A percentile compares a stretch with the other conserved stretches of the same genome.
phyloP scores from a whole-genome alignment of 2,113 vertebrate species.

The Bettongia penicillata region DNA sequence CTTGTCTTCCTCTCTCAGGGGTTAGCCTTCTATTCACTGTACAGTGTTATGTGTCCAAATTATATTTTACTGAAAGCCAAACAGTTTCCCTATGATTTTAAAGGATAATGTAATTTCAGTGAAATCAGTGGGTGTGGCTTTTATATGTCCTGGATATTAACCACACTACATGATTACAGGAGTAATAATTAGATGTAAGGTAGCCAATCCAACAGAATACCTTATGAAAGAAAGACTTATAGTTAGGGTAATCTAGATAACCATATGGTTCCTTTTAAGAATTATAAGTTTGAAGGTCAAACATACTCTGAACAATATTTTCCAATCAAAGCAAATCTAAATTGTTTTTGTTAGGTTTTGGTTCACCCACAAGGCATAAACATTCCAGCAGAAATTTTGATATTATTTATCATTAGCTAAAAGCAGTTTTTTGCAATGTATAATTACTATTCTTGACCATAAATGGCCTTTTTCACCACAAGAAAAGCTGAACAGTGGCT shows the following conservation, averaged over 20 bases:
- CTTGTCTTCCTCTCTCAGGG: not conserved
- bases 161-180: slow-evolving; percentile 31
- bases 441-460: slow-evolving; percentile 54
- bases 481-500: slow-evolving; percentile 33
- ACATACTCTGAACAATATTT: slow-evolving; percentile 36
- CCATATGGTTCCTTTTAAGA: slow-evolving; percentile 42
- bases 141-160: slow-evolving; percentile 22
- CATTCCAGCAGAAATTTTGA: slow-evolving; percentile 48
- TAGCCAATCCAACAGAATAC: slow-evolving; percentile 11
- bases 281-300: slow-evolving; percentile 45
- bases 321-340: slow-evolving; percentile 53
- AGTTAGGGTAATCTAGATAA: not conserved
- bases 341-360: not conserved
- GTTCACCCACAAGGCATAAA: slow-evolving; percentile 39
- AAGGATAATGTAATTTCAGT: slow-evolving; percentile 21
- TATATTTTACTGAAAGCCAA: not conserved
- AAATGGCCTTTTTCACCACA: slow-evolving; percentile 47
- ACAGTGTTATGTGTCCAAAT: not conserved
- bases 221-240: slow-evolving; percentile 18
- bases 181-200: slow-evolving; percentile 4
- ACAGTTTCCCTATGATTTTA: slow-evolving; percentile 26
- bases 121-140: not conserved
- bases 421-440: slow-evolving; percentile 38
- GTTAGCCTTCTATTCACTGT: not conserved
- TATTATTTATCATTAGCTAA: slow-evolving; percentile 58